phyloP scores from a whole-genome alignment of 2,113 vertebrate species.

The Odontophorus gujanensis region DNA sequence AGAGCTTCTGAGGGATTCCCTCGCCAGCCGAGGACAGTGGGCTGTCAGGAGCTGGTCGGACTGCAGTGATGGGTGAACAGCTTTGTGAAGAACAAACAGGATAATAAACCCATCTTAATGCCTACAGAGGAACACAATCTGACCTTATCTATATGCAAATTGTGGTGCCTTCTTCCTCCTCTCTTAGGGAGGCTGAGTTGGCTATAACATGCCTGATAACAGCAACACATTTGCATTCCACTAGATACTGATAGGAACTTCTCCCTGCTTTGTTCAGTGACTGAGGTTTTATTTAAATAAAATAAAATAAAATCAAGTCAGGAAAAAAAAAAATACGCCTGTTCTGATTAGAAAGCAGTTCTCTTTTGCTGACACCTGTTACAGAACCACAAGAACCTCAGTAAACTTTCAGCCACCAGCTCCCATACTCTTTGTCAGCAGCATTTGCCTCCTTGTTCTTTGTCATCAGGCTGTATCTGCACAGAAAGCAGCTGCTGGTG shows the following conservation, averaged over 20 bases:
- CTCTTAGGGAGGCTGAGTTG: not conserved
- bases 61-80: not conserved
- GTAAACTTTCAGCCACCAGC: not conserved
- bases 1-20: not conserved
- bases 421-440: slow-evolving; percentile 6
- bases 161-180: not conserved
- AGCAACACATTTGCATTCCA: not conserved
- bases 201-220: not conserved
- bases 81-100: not conserved
- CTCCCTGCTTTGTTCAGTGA: not conserved
- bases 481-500: not conserved
- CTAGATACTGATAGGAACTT: not conserved
- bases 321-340: not conserved
- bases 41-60: not conserved
- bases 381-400: not conserved
- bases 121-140: not conserved
- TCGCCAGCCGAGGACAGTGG: not conserved
- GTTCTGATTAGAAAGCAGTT: slow-evolving; percentile 2
- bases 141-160: slow-evolving; percentile 48
- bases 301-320: not conserved
- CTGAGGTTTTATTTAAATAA: not conserved
- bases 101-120: not conserved
- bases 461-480: not conserved
- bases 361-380: slow-evolving; percentile 11
- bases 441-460: not conserved